Evolutionary conservation across 2,888 invertebrate species (phyloP).

Genomic region (Dichetophora obliterata): DNA sequence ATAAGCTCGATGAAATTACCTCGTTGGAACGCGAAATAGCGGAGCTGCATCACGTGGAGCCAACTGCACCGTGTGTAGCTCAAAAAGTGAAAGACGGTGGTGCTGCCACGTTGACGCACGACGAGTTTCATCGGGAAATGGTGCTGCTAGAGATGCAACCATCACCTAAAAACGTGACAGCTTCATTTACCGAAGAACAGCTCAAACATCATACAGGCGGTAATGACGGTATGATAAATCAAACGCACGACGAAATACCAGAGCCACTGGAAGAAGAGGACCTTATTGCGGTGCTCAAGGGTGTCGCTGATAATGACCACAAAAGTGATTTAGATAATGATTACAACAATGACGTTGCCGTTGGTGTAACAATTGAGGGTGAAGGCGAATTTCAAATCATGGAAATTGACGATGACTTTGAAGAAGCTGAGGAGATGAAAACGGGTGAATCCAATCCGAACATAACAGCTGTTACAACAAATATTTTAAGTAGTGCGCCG

Average conservation of each 20-base stretch:
- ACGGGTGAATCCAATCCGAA: conserved; percentile 12
- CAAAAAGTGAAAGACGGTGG: conserved; percentile 9
- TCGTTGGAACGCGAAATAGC: conserved; percentile 66
- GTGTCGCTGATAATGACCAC: conserved; percentile 71
- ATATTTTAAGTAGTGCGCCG: conserved; percentile 1
- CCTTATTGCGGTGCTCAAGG: conserved; percentile 72
- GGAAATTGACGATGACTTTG: conserved; percentile 61
- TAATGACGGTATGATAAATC: not conserved
- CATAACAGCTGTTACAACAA: conserved; percentile 25
- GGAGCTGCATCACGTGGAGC: conserved; percentile 60
- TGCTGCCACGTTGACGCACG: not conserved
- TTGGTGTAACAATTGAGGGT: conserved; percentile 65
- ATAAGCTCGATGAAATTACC: conserved; percentile 60
- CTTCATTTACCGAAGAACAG: not conserved
- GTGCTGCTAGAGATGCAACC: conserved; percentile 40
- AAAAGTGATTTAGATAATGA: conserved; percentile 23
- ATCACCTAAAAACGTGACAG: conserved; percentile 15
- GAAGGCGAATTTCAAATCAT: conserved; percentile 67
- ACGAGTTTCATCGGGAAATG: not conserved
- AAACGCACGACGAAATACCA: conserved; percentile 4
- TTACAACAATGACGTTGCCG: not conserved
- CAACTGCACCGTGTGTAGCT: conserved; percentile 23
- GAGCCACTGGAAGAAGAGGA: conserved; percentile 62
- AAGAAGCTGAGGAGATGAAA: conserved; percentile 47
- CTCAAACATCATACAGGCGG: conserved; percentile 18